phyloP scores from a whole-genome alignment of 2,113 vertebrate genomes.

The Pelodiscus sinensis region DNA sequence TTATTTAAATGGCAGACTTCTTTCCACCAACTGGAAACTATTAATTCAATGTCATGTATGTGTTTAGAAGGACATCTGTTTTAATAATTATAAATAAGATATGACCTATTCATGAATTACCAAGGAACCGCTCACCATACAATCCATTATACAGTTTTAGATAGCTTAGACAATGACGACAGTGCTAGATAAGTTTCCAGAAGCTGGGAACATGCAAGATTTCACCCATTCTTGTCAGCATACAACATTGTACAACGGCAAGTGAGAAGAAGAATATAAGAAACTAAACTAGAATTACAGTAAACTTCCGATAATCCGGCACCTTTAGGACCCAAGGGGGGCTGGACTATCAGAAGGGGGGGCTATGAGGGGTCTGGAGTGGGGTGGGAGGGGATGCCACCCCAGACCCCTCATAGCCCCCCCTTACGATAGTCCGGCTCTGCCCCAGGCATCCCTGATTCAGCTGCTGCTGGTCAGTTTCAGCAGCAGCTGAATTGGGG shows the following conservation, averaged over 20 bases:
- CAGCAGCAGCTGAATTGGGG: too few species aligned
- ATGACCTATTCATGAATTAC: not conserved
- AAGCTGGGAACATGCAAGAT: not conserved
- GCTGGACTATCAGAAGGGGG: too few species aligned
- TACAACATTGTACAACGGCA: not conserved
- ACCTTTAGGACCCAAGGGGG: too few species aligned
- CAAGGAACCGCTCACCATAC: not conserved
- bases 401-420: too few species aligned
- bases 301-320: too few species aligned
- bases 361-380: too few species aligned
- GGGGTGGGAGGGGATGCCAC: too few species aligned
- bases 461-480: too few species aligned
- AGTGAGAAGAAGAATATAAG: not conserved
- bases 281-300: not conserved
- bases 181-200: fast-evolving
- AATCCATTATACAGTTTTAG: not conserved
- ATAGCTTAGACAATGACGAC: not conserved
- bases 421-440: too few species aligned
- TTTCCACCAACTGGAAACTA: not conserved
- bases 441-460: too few species aligned
- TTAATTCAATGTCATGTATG: not conserved
- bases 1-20: not conserved
- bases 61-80: not conserved
- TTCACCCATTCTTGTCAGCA: not conserved
- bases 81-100: not conserved